phyloP scores from a whole-genome alignment of 1,140 invertebrate genomes.

The Drosophila lowei region DNA sequence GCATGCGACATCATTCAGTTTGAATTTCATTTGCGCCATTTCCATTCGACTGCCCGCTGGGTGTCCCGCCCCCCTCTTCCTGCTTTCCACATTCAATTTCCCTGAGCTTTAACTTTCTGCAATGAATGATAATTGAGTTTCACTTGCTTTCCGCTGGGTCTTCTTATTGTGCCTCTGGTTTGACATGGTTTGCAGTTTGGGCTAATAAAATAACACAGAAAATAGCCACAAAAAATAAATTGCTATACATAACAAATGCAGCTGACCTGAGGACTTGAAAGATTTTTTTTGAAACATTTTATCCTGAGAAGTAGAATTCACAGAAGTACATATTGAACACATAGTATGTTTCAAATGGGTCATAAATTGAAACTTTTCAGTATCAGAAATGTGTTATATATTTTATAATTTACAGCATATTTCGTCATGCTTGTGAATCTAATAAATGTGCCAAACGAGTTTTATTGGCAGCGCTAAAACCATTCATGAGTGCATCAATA shows the following conservation, averaged over 20 bases:
- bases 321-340: too few relatives aligned
- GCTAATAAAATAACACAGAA: neutral
- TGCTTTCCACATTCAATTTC: conserved; percentile 44
- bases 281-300: too few relatives aligned
- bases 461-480: conserved; percentile 14
- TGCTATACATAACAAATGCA: neutral
- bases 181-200: conserved; percentile 41
- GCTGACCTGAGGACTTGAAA: too few relatives aligned
- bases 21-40: conserved; percentile 40
- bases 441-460: conserved; percentile 24
- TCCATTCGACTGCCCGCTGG: conserved; percentile 7
- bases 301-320: too few relatives aligned
- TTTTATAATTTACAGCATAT: neutral
- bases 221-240: neutral
- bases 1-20: conserved; percentile 54
- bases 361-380: too few relatives aligned
- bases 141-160: conserved; percentile 25
- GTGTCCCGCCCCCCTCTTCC: neutral
- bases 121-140: conserved; percentile 77
- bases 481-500: conserved; percentile 29
- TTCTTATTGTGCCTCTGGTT: conserved; percentile 37
- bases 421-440: neutral
- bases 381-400: too few relatives aligned
- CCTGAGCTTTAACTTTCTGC: conserved; percentile 53
- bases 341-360: too few relatives aligned